phyloP scores from a whole-genome alignment of 1,140 invertebrate genomes.

The Drosophila ercepeae region DNA sequence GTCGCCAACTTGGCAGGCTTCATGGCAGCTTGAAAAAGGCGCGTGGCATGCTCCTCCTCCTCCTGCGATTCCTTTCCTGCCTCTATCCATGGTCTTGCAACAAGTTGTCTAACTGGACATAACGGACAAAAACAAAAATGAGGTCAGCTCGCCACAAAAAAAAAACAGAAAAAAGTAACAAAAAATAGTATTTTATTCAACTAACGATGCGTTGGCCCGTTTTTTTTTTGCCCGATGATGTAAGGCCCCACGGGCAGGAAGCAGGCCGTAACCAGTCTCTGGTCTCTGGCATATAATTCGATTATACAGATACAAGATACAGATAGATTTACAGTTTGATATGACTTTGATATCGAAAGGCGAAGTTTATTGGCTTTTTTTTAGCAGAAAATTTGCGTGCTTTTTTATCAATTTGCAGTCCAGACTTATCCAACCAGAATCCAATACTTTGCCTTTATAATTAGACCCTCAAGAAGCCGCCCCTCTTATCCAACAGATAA shows the following conservation, averaged over 20 bases:
- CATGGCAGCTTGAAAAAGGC: constrained; percentile 25
- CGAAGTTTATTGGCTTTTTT: too few relatives aligned
- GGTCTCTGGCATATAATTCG: constrained; percentile 30
- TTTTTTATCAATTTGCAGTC: not conserved
- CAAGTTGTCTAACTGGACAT: constrained; percentile 56
- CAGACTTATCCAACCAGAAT: constrained; percentile 13
- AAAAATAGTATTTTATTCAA: constrained; percentile 31
- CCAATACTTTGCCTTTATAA: constrained; percentile 17
- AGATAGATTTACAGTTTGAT: constrained; percentile 2
- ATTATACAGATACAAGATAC: constrained; percentile 27
- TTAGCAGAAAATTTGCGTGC: not conserved
- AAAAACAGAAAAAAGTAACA: not conserved
- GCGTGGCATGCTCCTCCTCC: constrained; percentile 40
- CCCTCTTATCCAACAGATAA: constrained; percentile 29
- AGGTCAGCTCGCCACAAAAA: constrained; percentile 31
- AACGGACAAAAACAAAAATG: constrained; percentile 46
- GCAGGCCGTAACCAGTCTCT: constrained; percentile 32
- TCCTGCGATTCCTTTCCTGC: constrained; percentile 8
- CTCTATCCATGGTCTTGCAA: constrained; percentile 30
- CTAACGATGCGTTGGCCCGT: constrained; percentile 50
- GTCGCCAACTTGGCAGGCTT: constrained; percentile 78
- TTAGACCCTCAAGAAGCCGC: constrained; percentile 6
- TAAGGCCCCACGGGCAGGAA: constrained; percentile 42
- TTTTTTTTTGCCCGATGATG: constrained; percentile 47
- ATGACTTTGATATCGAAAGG: not conserved